phyloP scores from a whole-genome alignment of 2,888 invertebrate genomes.

The Agriopis marginaria region DNA sequence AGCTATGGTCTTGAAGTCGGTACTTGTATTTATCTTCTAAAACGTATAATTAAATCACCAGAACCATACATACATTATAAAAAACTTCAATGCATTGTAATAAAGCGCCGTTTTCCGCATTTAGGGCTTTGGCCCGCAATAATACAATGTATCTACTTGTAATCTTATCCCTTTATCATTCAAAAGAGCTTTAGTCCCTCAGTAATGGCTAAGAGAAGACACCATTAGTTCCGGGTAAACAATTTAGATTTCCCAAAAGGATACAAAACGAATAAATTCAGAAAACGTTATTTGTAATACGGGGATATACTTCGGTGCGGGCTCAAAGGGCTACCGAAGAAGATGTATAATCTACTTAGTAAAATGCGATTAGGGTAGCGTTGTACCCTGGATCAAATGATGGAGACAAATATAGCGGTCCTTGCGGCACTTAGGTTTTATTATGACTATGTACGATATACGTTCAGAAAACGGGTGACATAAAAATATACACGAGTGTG shows the following conservation, averaged over 20 bases:
- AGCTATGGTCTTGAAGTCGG: too few species aligned
- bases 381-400: conserved; percentile 25
- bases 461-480: neutral
- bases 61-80: neutral
- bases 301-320: conserved; percentile 23
- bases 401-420: conserved; percentile 1
- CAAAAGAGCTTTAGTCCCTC: conserved; percentile 53
- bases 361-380: conserved; percentile 34
- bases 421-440: neutral
- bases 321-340: conserved; percentile 37
- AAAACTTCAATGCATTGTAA: conserved; percentile 10
- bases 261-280: conserved; percentile 48
- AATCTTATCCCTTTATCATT: conserved; percentile 53
- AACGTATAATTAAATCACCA: too few species aligned
- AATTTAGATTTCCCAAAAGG: conserved; percentile 53
- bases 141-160: conserved; percentile 35
- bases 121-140: conserved; percentile 34
- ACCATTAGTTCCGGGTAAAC: conserved; percentile 65
- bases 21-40: too few species aligned
- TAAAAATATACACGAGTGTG: too few species aligned
- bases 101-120: conserved; percentile 21
- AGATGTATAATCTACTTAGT: conserved; percentile 41
- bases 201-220: conserved; percentile 53
- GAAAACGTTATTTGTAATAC: conserved; percentile 48
- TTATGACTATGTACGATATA: neutral